Conservation (phyloP, 1,140 invertebrate genomes). For the Teleopsis dalmanni region DNA sequence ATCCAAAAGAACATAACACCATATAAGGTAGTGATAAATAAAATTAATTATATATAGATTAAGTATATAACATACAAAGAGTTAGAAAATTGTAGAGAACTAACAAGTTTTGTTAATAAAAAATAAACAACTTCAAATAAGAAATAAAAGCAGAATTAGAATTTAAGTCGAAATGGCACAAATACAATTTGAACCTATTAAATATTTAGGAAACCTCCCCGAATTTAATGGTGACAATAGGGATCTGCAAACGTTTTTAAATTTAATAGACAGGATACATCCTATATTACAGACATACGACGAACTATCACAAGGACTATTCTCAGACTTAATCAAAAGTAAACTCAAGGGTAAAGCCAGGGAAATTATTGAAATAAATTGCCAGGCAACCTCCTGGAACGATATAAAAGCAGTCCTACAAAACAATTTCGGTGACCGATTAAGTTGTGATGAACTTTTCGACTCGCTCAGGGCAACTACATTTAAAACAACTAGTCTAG, state of each 20-base stretch:
- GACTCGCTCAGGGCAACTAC: no score
- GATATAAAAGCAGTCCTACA: background rate
- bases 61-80: no score
- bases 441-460: no score
- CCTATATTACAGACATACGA: constrained; percentile 1
- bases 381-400: background rate
- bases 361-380: constrained; percentile 7
- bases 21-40: no score
- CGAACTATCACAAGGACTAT: constrained; percentile 3
- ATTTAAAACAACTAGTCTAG: no score
- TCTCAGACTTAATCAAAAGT: constrained; percentile 6
- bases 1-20: no score
- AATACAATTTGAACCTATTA: constrained; percentile 5
- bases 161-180: no score
- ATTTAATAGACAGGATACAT: background rate
- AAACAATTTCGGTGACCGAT: background rate
- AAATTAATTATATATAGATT: no score
- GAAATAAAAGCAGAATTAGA: no score
- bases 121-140: no score
- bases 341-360: constrained; percentile 8
- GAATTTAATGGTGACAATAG: constrained; percentile 1
- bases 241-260: constrained; percentile 3
- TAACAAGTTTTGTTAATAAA: no score
- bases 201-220: constrained; percentile 1
- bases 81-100: no score